These are phyloP conservation scores for Coptotermes formosanus DNA, from an alignment of 1,140 invertebrate genomes.

Conservation along the genomic window DNA sequence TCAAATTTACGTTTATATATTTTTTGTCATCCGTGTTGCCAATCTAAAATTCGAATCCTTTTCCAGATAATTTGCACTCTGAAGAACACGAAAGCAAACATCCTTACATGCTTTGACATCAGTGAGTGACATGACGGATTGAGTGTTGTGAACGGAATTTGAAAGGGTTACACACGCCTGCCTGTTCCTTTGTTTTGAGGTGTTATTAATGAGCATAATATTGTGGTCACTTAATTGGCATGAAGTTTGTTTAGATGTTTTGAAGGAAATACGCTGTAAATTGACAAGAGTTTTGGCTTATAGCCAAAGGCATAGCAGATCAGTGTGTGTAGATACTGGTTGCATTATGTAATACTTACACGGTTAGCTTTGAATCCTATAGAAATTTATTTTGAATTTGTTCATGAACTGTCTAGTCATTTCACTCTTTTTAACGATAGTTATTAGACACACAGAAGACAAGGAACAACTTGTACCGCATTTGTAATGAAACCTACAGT, in stretches of 20 bases:
- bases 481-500: no score
- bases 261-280: no score
- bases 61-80: neutral
- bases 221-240: neutral
- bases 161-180: neutral
- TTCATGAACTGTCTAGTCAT: no score
- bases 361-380: no score
- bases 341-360: no score
- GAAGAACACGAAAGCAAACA: neutral
- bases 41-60: neutral
- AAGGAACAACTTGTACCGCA: no score
- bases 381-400: no score
- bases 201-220: neutral
- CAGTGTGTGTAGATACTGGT: no score
- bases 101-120: neutral
- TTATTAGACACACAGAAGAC: no score
- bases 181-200: neutral
- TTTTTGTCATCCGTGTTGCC: neutral
- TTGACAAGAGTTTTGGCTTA: no score
- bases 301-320: no score
- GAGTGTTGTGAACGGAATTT: neutral
- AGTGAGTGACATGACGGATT: neutral
- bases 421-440: no score
- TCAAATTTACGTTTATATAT: neutral
- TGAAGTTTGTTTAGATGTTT: neutral